Evolutionary conservation across 2,113 vertebrate species (phyloP).

Genomic region (Sigmodon hispidus): DNA sequence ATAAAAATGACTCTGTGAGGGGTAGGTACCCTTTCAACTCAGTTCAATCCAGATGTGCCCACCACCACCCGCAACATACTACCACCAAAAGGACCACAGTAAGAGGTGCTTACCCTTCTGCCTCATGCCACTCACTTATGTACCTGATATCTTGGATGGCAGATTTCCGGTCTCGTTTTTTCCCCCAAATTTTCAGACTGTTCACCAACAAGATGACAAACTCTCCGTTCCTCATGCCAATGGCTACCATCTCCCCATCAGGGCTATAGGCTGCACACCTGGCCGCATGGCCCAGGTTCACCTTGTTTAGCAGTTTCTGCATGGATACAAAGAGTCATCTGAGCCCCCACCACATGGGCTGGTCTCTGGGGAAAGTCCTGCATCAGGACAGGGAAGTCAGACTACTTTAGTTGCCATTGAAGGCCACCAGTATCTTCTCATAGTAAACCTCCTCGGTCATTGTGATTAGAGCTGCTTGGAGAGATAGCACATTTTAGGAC

Average conservation of each 20-base stretch:
- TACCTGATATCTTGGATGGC: constrained; percentile 97
- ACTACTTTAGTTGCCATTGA: not conserved
- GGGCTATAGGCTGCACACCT: constrained; percentile 94
- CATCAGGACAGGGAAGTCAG: not conserved
- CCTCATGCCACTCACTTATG: not conserved
- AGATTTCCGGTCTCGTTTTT: constrained; percentile 96
- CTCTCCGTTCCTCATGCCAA: constrained; percentile 98
- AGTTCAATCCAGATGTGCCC: not conserved
- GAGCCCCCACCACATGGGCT: not conserved
- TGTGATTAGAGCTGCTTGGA: not conserved
- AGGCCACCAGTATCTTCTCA: not conserved
- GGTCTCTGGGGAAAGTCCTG: not conserved
- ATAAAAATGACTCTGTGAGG: not conserved
- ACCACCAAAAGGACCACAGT: not conserved
- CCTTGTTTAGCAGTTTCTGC: constrained; percentile 98
- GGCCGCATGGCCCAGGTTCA: constrained; percentile 93
- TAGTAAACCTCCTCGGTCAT: not conserved
- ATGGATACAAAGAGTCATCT: not conserved
- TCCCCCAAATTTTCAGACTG: constrained; percentile 97
- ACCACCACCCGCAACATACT: too few species aligned
- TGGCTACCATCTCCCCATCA: constrained; percentile 96
- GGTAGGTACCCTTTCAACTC: not conserved
- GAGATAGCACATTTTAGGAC: not conserved
- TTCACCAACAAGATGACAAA: constrained; percentile 95
- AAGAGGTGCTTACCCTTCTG: not conserved